A percentile compares a stretch with the other conserved stretches of the same genome.
phyloP scores from a whole-genome alignment of 2,113 vertebrate genomes.

The Trematocara marginatum region DNA sequence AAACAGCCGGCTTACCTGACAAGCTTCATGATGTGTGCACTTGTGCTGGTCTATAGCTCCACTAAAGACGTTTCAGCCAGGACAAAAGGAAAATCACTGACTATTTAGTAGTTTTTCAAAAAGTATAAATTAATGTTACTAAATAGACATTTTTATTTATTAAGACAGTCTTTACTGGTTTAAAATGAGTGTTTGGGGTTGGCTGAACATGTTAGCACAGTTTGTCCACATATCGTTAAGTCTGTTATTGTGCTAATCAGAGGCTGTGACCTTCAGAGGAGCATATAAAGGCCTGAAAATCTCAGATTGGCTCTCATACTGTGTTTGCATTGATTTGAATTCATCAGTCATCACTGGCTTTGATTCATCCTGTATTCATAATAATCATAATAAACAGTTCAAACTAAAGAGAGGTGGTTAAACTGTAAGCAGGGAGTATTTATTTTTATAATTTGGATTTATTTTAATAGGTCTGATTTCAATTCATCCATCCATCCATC shows the following conservation, averaged over 20 bases:
- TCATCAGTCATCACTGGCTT: not conserved
- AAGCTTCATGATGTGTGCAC: not conserved
- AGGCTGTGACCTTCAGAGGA: not conserved
- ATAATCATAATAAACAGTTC: not conserved
- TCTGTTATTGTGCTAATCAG: not conserved
- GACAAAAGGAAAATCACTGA: not conserved
- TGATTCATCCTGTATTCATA: not conserved
- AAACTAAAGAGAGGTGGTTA: not conserved
- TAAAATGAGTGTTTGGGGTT: not conserved
- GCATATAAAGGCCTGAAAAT: not conserved
- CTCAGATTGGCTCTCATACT: not conserved
- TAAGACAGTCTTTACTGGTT: not conserved
- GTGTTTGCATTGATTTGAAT: not conserved
- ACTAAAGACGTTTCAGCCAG: not conserved
- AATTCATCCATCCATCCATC: not conserved
- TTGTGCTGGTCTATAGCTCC: not conserved
- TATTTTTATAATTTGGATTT: not conserved
- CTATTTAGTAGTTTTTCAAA: not conserved
- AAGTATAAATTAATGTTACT: not conserved
- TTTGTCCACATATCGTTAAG: not conserved
- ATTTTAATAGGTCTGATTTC: not conserved
- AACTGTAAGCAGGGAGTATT: not conserved
- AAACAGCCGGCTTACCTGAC: not conserved
- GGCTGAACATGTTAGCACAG: not conserved
- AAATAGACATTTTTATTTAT: not conserved